Conservation (phyloP, 2,888 invertebrate species). For the Glaucopsyche alexis region DNA sequence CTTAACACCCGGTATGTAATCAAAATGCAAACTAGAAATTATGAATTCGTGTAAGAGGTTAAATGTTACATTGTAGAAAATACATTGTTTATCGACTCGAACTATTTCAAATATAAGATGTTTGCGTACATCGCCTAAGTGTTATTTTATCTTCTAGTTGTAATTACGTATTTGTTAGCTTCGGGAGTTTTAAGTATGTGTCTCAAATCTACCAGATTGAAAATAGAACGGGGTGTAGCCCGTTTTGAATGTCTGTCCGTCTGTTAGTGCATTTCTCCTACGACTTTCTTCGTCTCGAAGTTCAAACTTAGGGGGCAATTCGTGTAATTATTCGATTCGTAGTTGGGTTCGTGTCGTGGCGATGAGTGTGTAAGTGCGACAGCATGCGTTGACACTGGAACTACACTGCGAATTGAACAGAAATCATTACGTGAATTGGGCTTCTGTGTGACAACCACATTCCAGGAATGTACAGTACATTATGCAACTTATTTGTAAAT, state of each 20-base stretch:
- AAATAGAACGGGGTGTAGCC: neutral
- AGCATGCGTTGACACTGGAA: too few species aligned
- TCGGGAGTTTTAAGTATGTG: slow-evolving; percentile 29
- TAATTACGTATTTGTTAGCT: slow-evolving; percentile 21
- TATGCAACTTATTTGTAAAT: slow-evolving; percentile 7
- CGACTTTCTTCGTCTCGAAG: neutral
- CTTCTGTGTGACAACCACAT: neutral
- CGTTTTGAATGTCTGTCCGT: neutral
- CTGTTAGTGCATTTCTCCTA: slow-evolving; percentile 1
- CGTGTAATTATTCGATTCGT: too few species aligned
- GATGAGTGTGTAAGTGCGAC: too few species aligned
- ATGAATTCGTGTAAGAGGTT: neutral
- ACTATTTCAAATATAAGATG: neutral
- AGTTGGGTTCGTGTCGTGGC: too few species aligned
- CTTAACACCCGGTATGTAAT: neutral
- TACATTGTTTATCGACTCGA: neutral
- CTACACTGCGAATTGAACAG: too few species aligned
- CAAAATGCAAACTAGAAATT: neutral
- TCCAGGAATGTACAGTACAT: slow-evolving; percentile 12
- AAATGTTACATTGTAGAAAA: neutral
- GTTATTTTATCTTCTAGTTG: slow-evolving; percentile 23
- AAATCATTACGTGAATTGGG: too few species aligned
- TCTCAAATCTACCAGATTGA: slow-evolving; percentile 9
- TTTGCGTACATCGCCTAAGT: neutral
- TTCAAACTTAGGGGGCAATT: neutral